Conservation (phyloP, 2,797 vertebrate genomes). For the Lepilemur septentrionalis region DNA sequence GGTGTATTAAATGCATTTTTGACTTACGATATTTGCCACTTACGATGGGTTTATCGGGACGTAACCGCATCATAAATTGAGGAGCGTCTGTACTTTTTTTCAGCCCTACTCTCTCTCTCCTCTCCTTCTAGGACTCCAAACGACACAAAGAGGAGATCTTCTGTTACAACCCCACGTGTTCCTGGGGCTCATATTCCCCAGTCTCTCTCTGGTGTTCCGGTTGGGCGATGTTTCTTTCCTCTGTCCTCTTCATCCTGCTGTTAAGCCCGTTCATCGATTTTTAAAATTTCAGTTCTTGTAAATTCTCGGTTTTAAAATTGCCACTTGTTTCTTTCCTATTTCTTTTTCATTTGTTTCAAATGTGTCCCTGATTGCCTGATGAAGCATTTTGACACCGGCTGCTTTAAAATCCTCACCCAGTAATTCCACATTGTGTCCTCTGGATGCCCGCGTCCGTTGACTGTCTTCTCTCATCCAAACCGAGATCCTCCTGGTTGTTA, state of each 20-base stretch:
- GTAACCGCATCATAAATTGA: not conserved
- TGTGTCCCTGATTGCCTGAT: not conserved
- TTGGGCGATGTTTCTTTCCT: not conserved
- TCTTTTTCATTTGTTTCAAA: not conserved
- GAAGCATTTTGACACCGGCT: not conserved
- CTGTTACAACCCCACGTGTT: too few species aligned
- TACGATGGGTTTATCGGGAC: not conserved
- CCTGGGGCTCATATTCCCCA: too few species aligned
- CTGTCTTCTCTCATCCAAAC: not conserved
- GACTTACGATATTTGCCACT: not conserved
- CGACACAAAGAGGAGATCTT: not conserved
- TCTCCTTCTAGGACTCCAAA: not conserved
- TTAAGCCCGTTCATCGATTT: not conserved
- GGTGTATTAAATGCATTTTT: not conserved
- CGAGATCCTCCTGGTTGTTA: not conserved
- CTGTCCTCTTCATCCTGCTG: not conserved
- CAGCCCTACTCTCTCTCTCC: not conserved
- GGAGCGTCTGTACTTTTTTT: not conserved
- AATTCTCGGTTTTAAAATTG: not conserved
- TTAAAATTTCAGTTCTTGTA: not conserved
- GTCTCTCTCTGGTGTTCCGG: not conserved
- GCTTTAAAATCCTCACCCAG: not conserved
- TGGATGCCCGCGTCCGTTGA: not conserved
- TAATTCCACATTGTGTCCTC: not conserved
- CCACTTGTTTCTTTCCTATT: not conserved